A percentile compares a stretch with the other conserved stretches of the same genome.
Evolutionary conservation across 2,797 vertebrate species (phyloP).

Genomic region (Psittacula derbiana): DNA sequence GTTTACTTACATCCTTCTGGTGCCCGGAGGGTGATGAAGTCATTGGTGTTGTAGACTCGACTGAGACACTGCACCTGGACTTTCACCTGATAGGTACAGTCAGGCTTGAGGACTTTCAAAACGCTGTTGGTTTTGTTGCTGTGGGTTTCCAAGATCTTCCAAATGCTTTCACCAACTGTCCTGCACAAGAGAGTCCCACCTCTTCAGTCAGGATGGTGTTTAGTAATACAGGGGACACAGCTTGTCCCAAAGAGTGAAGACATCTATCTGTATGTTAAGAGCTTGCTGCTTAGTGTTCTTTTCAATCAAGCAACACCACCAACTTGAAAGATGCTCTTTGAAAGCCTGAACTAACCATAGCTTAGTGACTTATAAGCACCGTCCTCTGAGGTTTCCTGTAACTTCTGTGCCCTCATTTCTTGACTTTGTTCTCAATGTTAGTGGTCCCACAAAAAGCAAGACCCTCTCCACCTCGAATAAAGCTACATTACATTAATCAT

Average conservation of each 20-base stretch:
- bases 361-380: neutral
- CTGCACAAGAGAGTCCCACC: slow-evolving; percentile 58
- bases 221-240: fast-evolving
- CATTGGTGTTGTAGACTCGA: slow-evolving; percentile 88
- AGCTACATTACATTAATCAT: neutral
- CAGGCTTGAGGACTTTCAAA: slow-evolving; percentile 89
- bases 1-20: slow-evolving; percentile 90
- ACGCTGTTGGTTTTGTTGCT: slow-evolving; percentile 90
- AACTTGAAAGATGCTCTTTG: neutral
- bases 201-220: neutral
- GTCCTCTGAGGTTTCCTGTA: neutral
- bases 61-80: slow-evolving; percentile 93
- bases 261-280: neutral
- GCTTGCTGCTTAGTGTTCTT: neutral
- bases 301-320: neutral
- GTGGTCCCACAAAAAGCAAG: neutral
- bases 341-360: neutral
- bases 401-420: neutral
- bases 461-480: neutral
- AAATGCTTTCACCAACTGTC: slow-evolving; percentile 85
- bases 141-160: slow-evolving; percentile 90
- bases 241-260: neutral
- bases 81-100: slow-evolving; percentile 93
- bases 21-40: slow-evolving; percentile 87
- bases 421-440: neutral